phyloP scores from a whole-genome alignment of 2,888 invertebrate species.

The Tanytarsus gracilentus region DNA sequence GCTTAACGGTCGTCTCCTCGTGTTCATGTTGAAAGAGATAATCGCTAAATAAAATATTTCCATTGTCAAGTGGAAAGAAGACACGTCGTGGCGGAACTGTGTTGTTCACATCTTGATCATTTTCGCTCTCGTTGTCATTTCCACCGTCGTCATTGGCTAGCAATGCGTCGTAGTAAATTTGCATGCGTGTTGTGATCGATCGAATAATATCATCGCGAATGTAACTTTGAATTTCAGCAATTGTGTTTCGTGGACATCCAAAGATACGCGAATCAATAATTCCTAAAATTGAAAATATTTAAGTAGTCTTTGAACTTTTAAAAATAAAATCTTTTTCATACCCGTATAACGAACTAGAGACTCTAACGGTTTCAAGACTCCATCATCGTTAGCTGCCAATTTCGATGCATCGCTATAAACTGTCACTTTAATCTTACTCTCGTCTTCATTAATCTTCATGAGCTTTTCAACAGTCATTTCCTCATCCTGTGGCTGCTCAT shows the following conservation, averaged over 20 bases:
- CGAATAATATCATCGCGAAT: constrained; percentile 76
- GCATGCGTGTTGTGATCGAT: constrained; percentile 74
- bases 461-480: constrained; percentile 55
- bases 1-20: constrained; percentile 52
- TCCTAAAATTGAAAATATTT: constrained; percentile 35
- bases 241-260: constrained; percentile 64
- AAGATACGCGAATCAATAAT: constrained; percentile 54
- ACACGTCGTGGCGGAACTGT: constrained; percentile 68
- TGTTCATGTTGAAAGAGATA: constrained; percentile 60
- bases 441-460: constrained; percentile 53
- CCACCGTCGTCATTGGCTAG: constrained; percentile 56
- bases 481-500: constrained; percentile 58
- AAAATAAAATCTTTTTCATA: too few relatives aligned
- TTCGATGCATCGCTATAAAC: constrained; percentile 13
- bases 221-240: constrained; percentile 61
- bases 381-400: neutral
- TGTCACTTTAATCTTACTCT: constrained; percentile 17
- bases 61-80: constrained; percentile 59
- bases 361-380: constrained; percentile 5
- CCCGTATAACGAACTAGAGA: neutral
- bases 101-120: constrained; percentile 6
- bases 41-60: constrained; percentile 67
- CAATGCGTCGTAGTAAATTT: constrained; percentile 87
- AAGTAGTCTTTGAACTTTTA: neutral
- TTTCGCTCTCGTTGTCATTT: constrained; percentile 32